Evolutionary conservation across 2,113 vertebrate genomes (phyloP).

Genomic region (Herpetotheres cachinnans): DNA sequence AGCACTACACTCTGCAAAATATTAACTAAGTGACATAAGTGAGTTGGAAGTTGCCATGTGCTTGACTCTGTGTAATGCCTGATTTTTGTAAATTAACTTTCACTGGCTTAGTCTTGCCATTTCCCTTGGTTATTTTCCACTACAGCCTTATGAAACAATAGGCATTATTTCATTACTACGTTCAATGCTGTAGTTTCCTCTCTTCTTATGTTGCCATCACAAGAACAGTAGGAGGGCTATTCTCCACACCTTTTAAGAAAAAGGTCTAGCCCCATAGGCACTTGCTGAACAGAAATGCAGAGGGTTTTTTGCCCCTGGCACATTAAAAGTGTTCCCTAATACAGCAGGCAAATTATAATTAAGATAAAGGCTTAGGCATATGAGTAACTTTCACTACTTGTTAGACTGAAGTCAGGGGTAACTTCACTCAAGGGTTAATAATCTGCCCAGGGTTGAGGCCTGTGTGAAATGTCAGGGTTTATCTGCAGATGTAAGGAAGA

Average conservation of each 20-base stretch:
- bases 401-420: background rate
- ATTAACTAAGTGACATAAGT: conserved; percentile 1
- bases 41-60: background rate
- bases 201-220: background rate
- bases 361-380: conserved; percentile 6
- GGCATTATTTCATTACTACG: background rate
- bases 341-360: background rate
- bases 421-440: conserved; percentile 17
- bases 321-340: background rate
- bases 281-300: background rate
- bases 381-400: background rate
- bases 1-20: background rate
- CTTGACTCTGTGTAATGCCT: background rate
- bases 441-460: background rate
- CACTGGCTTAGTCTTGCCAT: background rate
- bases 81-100: background rate
- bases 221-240: background rate
- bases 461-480: background rate
- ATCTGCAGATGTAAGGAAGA: background rate
- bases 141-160: background rate
- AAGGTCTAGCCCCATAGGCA: background rate
- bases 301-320: background rate
- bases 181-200: background rate
- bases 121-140: background rate
- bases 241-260: background rate